Percentiles rank a stretch among this genome's conserved stretches.
phyloP scores from a whole-genome alignment of 2,797 vertebrate species.

The Galaxias olidus region DNA sequence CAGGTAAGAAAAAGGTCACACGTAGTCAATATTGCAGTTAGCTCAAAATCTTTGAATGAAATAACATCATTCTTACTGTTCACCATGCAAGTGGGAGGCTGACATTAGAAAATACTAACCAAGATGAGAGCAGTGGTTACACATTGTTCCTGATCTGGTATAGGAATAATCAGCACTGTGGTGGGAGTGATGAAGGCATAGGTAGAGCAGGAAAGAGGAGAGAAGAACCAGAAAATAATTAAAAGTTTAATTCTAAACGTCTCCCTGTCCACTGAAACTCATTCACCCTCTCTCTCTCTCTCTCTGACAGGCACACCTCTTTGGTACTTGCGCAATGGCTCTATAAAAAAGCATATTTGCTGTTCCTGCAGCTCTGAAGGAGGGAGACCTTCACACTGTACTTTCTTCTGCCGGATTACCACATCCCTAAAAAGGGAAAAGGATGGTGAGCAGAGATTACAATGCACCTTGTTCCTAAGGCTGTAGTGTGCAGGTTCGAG shows the following conservation, averaged over 20 bases:
- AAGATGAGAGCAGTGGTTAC: constrained; percentile 63
- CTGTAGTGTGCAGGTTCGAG: no score
- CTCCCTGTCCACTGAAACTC: neutral
- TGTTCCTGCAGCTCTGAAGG: constrained; percentile 21
- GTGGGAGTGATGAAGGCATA: constrained; percentile 37
- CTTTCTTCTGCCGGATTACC: constrained; percentile 62
- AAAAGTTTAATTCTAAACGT: neutral
- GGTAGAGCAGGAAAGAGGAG: neutral
- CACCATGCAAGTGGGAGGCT: neutral
- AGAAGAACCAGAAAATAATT: neutral
- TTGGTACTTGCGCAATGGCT: neutral
- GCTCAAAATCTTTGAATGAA: neutral
- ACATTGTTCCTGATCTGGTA: constrained; percentile 69
- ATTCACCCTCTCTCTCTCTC: neutral
- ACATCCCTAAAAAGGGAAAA: constrained; percentile 12
- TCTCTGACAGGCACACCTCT: neutral
- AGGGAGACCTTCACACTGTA: constrained; percentile 70
- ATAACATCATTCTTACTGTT: neutral
- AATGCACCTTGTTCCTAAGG: no score
- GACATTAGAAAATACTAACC: constrained; percentile 59
- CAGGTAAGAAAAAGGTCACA: neutral
- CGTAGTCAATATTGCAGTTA: neutral
- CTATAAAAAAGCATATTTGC: neutral
- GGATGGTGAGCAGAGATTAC: no score
- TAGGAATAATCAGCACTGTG: constrained; percentile 72